Evolutionary conservation across 2,888 invertebrate genomes (phyloP), one percentile per base, ranked within the genome.

Genomic region (Acrobasis suavella): DNA sequence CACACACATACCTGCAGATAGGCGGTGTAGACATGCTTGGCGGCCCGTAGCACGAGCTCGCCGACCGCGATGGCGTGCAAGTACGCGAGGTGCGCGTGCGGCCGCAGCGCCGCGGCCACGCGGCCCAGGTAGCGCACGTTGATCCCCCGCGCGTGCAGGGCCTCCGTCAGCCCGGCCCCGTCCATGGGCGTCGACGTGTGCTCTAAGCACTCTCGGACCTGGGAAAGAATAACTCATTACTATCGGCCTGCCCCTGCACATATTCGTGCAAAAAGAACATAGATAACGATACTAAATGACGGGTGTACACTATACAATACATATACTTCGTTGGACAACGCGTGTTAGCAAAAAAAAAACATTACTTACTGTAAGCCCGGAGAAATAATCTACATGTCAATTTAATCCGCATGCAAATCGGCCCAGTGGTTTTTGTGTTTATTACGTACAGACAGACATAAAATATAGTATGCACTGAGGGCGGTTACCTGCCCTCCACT

Each of bases 61-160:
- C 95, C 95, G 7, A 98, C 95, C 55, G 97, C 96, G 76, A 99
- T 98, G 69, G 96, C 96, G 93, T 98, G 95, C 66, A 98, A 93
- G 89, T 99, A 99, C 69, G 96, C 95, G 63, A 99, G 93, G 69
- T 95, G 95, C 64, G 96, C 95, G 76, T 97, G 95, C 81, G 96
- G 95, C 0, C 94, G 90, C 59, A 99, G 91, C 83, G 96, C 95
- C 65, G 95, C 94, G 55, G 97, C 96, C 55, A 99, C 96, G 91
- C 97, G 97, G 58, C 99, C 99, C 70, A 99, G 93, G 87, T 99
- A 99, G 64, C 99, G 95, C 71, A 99, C 96, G 91, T 99, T 99
- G 78, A 99, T 98, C 71, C 99, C 99, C 69, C 97, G 95, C 73
- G 96, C 96, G 89, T 99, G 99, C 85, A 99, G 93, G 9, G 98